phyloP scores from a whole-genome alignment of 2,888 invertebrate species.

The Phengaris arion region DNA sequence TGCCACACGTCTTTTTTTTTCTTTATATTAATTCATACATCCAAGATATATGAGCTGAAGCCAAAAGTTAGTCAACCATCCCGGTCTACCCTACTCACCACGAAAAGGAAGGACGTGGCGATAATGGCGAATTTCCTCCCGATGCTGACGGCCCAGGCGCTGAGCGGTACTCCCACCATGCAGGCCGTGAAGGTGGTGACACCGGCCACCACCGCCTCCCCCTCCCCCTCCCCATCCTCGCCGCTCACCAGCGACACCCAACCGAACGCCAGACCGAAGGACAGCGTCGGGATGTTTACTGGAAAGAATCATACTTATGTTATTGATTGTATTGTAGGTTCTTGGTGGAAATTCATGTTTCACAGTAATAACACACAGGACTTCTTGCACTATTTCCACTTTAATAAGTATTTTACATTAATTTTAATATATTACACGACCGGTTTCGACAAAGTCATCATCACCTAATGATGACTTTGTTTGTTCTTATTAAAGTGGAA shows the following conservation, averaged over 20 bases:
- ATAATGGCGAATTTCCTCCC: constrained; percentile 56
- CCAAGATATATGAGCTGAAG: no score
- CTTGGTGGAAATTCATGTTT: no score
- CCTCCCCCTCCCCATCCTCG: constrained; percentile 38
- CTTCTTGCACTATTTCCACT: no score
- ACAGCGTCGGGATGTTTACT: constrained; percentile 62
- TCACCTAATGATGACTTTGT: no score
- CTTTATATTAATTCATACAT: no score
- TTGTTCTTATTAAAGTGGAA: no score
- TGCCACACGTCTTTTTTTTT: no score
- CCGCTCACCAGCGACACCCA: constrained; percentile 65
- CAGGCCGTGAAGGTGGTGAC: constrained; percentile 48
- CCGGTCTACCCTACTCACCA: constrained; percentile 44
- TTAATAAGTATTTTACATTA: no score
- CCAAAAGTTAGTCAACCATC: background rate
- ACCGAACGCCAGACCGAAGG: constrained; percentile 61
- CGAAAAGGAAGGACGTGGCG: constrained; percentile 52
- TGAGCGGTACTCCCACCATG: constrained; percentile 56
- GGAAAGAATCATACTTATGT: constrained; percentile 34
- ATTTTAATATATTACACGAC: no score
- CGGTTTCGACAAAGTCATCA: no score
- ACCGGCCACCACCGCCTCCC: constrained; percentile 47
- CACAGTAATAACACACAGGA: no score
- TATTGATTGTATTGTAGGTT: no score
- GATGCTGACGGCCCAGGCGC: constrained; percentile 50